Evolutionary conservation across 2,797 vertebrate genomes (phyloP).

Genomic region (Mastacembelus armatus): DNA sequence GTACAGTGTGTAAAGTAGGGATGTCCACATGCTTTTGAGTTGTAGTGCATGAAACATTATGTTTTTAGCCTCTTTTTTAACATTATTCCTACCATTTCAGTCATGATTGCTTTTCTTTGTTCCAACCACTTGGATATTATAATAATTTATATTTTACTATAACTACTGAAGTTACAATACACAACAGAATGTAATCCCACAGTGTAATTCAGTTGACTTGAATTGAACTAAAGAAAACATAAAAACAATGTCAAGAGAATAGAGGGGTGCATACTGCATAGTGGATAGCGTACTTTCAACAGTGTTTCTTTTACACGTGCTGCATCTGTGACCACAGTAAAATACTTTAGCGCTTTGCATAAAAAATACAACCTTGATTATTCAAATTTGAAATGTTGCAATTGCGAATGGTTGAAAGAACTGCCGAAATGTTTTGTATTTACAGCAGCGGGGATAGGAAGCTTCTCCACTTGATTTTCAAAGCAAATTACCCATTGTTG

Average conservation of each 20-base stretch:
- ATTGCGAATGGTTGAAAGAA: constrained; percentile 44
- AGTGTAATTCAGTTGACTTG: not conserved
- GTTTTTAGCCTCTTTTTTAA: too few relatives aligned
- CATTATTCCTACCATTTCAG: too few relatives aligned
- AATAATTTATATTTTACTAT: not conserved
- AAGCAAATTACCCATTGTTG: constrained; percentile 57
- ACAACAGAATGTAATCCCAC: too few relatives aligned
- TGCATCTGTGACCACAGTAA: constrained; percentile 65
- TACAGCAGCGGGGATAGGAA: constrained; percentile 42
- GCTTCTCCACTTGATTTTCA: constrained; percentile 62
- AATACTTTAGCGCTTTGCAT: constrained; percentile 75
- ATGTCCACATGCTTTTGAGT: not conserved
- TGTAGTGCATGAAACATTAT: not conserved
- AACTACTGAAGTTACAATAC: not conserved
- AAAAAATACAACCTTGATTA: constrained; percentile 70
- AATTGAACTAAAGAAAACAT: not conserved
- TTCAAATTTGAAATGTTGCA: constrained; percentile 74
- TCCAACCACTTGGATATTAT: not conserved
- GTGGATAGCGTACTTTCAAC: not conserved
- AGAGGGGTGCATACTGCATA: not conserved
- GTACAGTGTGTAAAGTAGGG: not conserved
- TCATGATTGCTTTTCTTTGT: not conserved
- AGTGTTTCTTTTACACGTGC: constrained; percentile 49
- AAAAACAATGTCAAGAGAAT: not conserved
- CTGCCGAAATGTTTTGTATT: constrained; percentile 54